phyloP scores from a whole-genome alignment of 2,113 vertebrate genomes.

The Cyprinodon variegatus region DNA sequence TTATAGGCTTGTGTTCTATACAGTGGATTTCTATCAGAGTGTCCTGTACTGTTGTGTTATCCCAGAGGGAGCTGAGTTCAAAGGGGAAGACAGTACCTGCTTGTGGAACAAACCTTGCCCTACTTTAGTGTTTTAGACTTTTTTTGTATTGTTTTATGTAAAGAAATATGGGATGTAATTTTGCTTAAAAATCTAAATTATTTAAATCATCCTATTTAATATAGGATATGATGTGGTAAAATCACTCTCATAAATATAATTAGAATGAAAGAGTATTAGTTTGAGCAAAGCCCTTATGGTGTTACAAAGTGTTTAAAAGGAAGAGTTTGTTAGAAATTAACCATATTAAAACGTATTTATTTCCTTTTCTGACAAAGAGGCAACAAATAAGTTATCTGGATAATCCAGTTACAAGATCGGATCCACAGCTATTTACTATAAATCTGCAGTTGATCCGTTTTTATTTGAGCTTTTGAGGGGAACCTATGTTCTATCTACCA shows the following conservation, averaged over 20 bases:
- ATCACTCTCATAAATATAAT: constrained; percentile 13
- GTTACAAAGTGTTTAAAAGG: constrained; percentile 46
- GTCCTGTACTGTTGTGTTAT: constrained; percentile 58
- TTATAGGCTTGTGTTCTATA: constrained; percentile 70
- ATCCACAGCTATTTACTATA: constrained; percentile 3
- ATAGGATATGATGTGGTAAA: constrained; percentile 51
- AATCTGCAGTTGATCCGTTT: neutral
- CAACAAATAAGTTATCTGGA: constrained; percentile 10
- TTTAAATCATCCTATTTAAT: constrained; percentile 32
- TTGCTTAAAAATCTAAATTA: constrained; percentile 45
- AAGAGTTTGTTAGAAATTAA: neutral
- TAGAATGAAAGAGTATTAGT: constrained; percentile 53
- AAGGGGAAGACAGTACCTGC: constrained; percentile 49
- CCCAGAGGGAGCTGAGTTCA: constrained; percentile 50
- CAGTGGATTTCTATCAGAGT: constrained; percentile 72
- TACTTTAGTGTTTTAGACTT: constrained; percentile 24
- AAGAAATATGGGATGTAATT: constrained; percentile 50
- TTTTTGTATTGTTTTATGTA: constrained; percentile 22
- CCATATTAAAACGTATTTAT: constrained; percentile 26
- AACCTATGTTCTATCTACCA: constrained; percentile 32
- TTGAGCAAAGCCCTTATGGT: constrained; percentile 32
- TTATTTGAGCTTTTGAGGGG: constrained; percentile 14
- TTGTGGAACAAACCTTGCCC: constrained; percentile 43
- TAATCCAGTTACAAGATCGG: constrained; percentile 16
- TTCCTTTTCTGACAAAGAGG: constrained; percentile 29